Conservation (phyloP, 2,888 invertebrate species). For the Mimumesa dahlbomi region DNA sequence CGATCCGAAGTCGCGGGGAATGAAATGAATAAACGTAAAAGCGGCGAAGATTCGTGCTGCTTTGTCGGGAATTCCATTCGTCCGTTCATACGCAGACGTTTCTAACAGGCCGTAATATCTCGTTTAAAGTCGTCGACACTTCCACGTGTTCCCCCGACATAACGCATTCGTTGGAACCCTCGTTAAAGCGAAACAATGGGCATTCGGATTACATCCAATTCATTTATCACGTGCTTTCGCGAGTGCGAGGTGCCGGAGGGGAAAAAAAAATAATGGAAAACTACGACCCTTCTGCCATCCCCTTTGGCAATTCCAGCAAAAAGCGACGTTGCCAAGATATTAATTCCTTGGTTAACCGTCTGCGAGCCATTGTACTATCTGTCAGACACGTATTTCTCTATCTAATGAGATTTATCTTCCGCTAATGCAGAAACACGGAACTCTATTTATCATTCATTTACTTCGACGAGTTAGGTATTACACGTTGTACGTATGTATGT, state of each 20-base stretch:
- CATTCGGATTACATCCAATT: conserved; percentile 67
- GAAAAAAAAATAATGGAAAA: conserved; percentile 54
- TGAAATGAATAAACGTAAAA: conserved; percentile 15
- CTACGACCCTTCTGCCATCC: conserved; percentile 32
- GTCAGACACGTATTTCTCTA: background rate
- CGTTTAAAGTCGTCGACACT: conserved; percentile 55
- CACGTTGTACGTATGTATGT: too few relatives aligned
- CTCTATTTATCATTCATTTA: too few relatives aligned
- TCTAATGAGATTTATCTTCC: conserved; percentile 15
- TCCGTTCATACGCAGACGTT: conserved; percentile 5
- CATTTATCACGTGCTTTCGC: conserved; percentile 60
- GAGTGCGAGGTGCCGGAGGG: conserved; percentile 19
- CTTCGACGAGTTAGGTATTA: too few relatives aligned
- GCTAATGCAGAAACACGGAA: background rate
- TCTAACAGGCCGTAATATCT: conserved; percentile 44
- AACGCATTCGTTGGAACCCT: conserved; percentile 46
- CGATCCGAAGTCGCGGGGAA: conserved; percentile 18
- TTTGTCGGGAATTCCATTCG: conserved; percentile 38
- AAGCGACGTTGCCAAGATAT: conserved; percentile 48
- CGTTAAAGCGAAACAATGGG: conserved; percentile 66
- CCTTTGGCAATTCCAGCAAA: conserved; percentile 27
- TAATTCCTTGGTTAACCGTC: conserved; percentile 54
- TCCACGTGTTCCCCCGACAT: conserved; percentile 42
- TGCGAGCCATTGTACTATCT: conserved; percentile 16
- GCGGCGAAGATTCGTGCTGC: conserved; percentile 20